A percentile compares a stretch with the other conserved stretches of the same genome.
Evolutionary conservation across 2,113 vertebrate genomes (phyloP).

Genomic region (Mungos mungo): DNA sequence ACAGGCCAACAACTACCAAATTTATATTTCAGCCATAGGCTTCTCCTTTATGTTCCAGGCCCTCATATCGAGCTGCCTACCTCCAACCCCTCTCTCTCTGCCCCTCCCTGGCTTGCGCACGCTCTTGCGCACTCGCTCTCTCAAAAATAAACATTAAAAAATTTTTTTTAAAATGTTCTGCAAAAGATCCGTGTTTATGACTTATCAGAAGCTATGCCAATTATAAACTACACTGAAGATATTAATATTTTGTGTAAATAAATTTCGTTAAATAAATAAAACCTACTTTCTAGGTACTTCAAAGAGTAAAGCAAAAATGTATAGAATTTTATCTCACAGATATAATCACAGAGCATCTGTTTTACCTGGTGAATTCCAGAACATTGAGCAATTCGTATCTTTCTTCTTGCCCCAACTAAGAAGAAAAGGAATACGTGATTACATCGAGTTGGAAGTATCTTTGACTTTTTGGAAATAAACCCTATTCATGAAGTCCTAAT

Average conservation of each 20-base stretch:
- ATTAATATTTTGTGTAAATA: not conserved
- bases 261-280: constrained; percentile 40
- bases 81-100: no score
- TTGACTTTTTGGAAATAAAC: constrained; percentile 40
- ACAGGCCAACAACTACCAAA: not conserved
- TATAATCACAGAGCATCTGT: not conserved
- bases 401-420: constrained; percentile 92
- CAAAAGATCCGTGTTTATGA: not conserved
- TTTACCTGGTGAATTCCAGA: constrained; percentile 98
- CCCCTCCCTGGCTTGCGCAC: no score
- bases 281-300: not conserved
- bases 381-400: constrained; percentile 95
- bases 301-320: not conserved
- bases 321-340: not conserved
- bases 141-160: no score
- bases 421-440: constrained; percentile 18
- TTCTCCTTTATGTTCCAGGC: not conserved
- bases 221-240: not conserved
- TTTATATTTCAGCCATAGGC: not conserved
- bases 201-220: not conserved
- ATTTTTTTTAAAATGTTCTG: no score
- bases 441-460: not conserved
- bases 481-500: not conserved
- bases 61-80: not conserved
- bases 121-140: no score